Evolutionary conservation across 2,797 vertebrate genomes (phyloP).

Genomic region (Lophotriccus pileatus): DNA sequence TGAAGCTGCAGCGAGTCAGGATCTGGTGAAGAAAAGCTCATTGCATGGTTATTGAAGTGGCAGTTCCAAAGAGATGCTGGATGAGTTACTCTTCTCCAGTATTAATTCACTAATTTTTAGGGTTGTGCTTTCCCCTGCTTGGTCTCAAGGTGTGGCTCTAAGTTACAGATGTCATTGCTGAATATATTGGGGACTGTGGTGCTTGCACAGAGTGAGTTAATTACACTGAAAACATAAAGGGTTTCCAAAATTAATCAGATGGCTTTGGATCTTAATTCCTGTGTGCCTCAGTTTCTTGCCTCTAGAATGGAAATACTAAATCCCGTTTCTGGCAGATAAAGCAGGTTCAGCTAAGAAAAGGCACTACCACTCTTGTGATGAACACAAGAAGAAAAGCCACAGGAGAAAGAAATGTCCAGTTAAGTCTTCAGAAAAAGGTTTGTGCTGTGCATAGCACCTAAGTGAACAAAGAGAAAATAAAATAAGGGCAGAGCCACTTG

Average conservation of each 20-base stretch:
- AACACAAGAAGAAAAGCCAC: background rate
- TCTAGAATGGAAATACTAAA: background rate
- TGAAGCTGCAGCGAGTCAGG: background rate
- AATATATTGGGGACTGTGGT: background rate
- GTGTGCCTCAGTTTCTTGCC: background rate
- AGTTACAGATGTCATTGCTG: background rate
- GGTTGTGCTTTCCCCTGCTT: background rate
- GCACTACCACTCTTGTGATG: background rate
- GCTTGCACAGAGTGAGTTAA: background rate
- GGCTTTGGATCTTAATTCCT: background rate
- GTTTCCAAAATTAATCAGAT: background rate
- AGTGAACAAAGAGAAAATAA: background rate
- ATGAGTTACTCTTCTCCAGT: background rate
- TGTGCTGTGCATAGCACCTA: background rate
- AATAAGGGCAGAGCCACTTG: background rate
- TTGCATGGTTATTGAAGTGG: background rate
- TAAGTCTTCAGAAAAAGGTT: background rate
- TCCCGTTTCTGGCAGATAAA: background rate
- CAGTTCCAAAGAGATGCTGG: background rate
- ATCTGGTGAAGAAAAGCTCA: background rate
- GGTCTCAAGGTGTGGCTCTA: background rate
- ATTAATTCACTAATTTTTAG: constrained; percentile 5
- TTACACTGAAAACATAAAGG: background rate
- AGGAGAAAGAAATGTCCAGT: background rate
- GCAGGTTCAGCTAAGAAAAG: background rate